These are phyloP conservation scores for Terrapene triunguis DNA, from an alignment of 2,113 vertebrate genomes.

Conservation along the genomic window DNA sequence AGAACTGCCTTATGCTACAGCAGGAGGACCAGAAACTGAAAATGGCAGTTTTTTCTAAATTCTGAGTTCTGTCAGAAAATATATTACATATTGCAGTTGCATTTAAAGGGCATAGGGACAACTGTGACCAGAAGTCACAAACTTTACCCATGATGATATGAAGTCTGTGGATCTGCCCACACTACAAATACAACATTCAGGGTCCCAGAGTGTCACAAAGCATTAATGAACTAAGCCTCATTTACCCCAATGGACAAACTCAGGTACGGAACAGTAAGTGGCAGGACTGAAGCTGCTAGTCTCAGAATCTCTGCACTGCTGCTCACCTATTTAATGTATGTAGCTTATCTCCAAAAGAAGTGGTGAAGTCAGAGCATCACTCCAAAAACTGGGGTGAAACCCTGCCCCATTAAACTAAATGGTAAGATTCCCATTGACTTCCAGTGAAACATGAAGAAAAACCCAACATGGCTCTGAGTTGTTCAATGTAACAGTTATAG, in stretches of 20 bases:
- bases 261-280: not conserved
- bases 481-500: too few relatives aligned
- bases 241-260: not conserved
- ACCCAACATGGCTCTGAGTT: too few relatives aligned
- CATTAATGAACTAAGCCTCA: not conserved
- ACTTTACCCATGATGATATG: not conserved
- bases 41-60: not conserved
- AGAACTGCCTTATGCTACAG: not conserved
- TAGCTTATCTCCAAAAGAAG: not conserved
- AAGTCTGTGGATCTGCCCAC: not conserved
- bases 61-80: not conserved
- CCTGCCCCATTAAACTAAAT: not conserved
- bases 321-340: not conserved
- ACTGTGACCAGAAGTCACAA: not conserved
- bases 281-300: not conserved
- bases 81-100: not conserved
- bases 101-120: not conserved
- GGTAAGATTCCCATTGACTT: not conserved
- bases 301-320: not conserved
- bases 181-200: not conserved
- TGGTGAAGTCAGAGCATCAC: not conserved
- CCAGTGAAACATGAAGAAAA: too few relatives aligned
- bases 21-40: not conserved
- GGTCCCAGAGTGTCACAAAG: not conserved
- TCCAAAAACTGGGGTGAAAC: not conserved